Evolutionary conservation across 2,888 invertebrate species (phyloP).

Genomic region (Lissocephala sabroskyi): DNA sequence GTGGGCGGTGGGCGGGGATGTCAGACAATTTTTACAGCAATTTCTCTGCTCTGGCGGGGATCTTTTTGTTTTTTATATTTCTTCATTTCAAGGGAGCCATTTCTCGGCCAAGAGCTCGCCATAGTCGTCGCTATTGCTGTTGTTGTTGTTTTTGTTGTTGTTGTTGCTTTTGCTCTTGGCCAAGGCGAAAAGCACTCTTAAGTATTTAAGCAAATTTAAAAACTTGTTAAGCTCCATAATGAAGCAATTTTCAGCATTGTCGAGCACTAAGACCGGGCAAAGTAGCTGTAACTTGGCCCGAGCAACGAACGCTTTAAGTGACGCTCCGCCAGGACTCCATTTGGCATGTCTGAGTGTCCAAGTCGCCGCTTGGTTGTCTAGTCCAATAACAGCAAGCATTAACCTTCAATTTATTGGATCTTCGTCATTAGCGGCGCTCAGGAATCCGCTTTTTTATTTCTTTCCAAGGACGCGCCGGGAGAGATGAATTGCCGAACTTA

Average conservation of each 20-base stretch:
- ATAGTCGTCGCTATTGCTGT: too few relatives aligned
- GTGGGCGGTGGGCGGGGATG: too few relatives aligned
- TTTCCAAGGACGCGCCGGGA: neutral
- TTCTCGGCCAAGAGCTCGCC: too few relatives aligned
- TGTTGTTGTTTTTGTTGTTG: slow-evolving; percentile 16
- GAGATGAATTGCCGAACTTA: too few relatives aligned
- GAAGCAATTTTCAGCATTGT: slow-evolving; percentile 40
- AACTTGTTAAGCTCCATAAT: slow-evolving; percentile 56
- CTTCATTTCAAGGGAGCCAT: too few relatives aligned
- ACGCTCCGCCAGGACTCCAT: too few relatives aligned
- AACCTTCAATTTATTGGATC: slow-evolving; percentile 36
- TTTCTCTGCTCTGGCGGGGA: neutral
- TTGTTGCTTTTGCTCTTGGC: slow-evolving; percentile 5
- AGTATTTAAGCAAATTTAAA: slow-evolving; percentile 60
- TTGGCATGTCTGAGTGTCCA: too few relatives aligned
- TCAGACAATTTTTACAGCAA: slow-evolving; percentile 4
- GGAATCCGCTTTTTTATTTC: neutral
- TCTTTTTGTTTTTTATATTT: slow-evolving; percentile 8
- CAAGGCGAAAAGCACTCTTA: slow-evolving; percentile 21
- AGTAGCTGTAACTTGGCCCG: neutral
- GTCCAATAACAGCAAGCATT: slow-evolving; percentile 16
- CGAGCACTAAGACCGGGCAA: slow-evolving; percentile 3
- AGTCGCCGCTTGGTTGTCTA: slow-evolving; percentile 1
- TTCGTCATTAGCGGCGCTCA: slow-evolving; percentile 19
- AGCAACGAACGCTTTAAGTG: neutral